Evolutionary conservation across 2,888 invertebrate genomes (phyloP).

Genomic region (Cyclophora albipunctata): DNA sequence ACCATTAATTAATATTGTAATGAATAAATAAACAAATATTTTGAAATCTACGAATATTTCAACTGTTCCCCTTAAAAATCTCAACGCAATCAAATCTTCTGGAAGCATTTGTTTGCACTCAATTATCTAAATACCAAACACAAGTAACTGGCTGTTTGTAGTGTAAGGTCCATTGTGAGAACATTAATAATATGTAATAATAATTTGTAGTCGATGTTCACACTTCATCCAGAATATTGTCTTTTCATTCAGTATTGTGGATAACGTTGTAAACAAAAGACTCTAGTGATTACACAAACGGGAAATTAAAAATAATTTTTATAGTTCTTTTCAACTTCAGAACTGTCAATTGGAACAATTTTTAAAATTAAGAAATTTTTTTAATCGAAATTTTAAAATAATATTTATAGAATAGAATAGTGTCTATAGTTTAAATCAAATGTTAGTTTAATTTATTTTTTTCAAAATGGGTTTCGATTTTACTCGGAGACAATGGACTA

Average conservation of each 20-base stretch:
- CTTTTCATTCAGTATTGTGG: constrained; percentile 5
- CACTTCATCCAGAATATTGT: constrained; percentile 36
- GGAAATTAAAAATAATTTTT: constrained; percentile 8
- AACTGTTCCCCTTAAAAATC: constrained; percentile 20
- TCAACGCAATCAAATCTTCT: constrained; percentile 8
- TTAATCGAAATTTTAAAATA: background rate
- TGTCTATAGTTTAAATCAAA: background rate
- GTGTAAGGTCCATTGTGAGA: constrained; percentile 26
- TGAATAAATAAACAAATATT: constrained; percentile 26
- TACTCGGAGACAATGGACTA: constrained; percentile 84
- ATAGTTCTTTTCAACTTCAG: background rate
- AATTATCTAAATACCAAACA: background rate
- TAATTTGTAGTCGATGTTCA: constrained; percentile 8
- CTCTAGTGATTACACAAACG: constrained; percentile 38
- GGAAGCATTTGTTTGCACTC: constrained; percentile 1
- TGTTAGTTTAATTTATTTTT: constrained; percentile 1
- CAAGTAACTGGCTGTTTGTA: constrained; percentile 13
- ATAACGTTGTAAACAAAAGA: background rate
- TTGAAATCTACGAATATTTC: constrained; percentile 42
- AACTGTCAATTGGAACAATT: too few species aligned
- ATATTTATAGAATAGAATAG: too few species aligned
- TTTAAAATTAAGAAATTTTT: background rate
- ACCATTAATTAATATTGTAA: constrained; percentile 8
- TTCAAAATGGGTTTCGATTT: constrained; percentile 77
- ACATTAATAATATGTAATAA: constrained; percentile 1